Evolutionary conservation across 2,888 invertebrate genomes (phyloP), one percentile per base, ranked within the genome.

Genomic region (Lingula anatina): DNA sequence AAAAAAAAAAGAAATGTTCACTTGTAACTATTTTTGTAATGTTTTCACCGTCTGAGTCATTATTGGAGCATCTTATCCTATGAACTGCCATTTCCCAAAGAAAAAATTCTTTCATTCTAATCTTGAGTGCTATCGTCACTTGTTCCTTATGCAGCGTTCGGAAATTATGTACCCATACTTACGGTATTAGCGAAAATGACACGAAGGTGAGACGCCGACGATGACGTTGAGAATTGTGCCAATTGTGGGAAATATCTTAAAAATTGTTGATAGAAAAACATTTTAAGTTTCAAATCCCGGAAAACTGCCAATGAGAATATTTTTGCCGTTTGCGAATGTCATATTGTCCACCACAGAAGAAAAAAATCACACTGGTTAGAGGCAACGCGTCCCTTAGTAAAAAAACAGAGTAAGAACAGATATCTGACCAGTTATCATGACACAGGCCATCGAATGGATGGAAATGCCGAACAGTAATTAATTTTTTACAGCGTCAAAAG

Each of bases 121-220:
- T n/a, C n/a, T n/a, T n/a, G n/a, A n/a, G n/a, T n/a, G n/a, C n/a
- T n/a, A n/a, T n/a, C n/a, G n/a, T n/a, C n/a, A n/a, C n/a, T n/a
- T n/a, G n/a, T n/a, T n/a, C n/a, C n/a, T n/a, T n/a, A n/a, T n/a
- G n/a, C n/a, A 91, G 92, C 82, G 95, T 96, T 55, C 93, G 94
- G 81, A 92, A 92, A 80, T 83, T 96, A 58, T 92, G 93, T 80
- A 83, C 91, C 60, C 85, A 86, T 71, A 95, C 95, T 72, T 94
- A 96, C 78, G 96, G 97, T 83, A 89, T 96, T 80, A 96, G 94
- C 59, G 92, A 44, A 21, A 96, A 96, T 81, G 93, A 95, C 61
- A 87, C 95, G 76, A 73, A 75, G 2, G 60, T 62, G 42, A 35
- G 51, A 1, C 31, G 50, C 0, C 55, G 57, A 1, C n/a, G 23